Conservation (phyloP, 2,888 invertebrate species). For the Camptogramma bilineatum region DNA sequence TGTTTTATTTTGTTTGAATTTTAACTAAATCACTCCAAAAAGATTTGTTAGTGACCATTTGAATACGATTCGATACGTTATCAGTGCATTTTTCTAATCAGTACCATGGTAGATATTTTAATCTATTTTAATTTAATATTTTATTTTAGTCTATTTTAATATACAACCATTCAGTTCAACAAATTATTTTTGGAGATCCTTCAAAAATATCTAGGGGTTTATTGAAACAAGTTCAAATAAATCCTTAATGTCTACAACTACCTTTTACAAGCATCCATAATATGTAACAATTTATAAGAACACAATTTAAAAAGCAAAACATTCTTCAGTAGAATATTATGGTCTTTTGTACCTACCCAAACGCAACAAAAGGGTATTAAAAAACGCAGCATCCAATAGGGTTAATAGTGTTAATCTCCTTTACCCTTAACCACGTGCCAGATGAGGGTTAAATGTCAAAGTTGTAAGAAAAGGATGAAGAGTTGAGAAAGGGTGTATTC, state of each 20-base stretch:
- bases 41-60: neutral
- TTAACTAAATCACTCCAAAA: slow-evolving; percentile 2
- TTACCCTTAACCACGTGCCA: slow-evolving; percentile 75
- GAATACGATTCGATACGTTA: neutral
- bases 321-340: neutral
- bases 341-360: slow-evolving; percentile 7
- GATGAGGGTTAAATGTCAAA: slow-evolving; percentile 66
- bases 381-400: slow-evolving; percentile 71
- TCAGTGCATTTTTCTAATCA: neutral
- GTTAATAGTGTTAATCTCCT: slow-evolving; percentile 67
- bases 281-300: neutral
- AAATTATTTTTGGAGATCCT: too few relatives aligned
- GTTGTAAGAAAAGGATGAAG: slow-evolving; percentile 45
- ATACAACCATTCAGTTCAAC: too few relatives aligned
- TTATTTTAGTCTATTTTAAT: too few relatives aligned
- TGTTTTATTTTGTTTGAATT: slow-evolving; percentile 27
- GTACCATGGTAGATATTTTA: neutral
- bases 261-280: too few relatives aligned
- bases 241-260: too few relatives aligned
- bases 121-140: neutral
- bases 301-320: neutral
- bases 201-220: too few relatives aligned
- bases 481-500: slow-evolving; percentile 41
- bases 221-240: too few relatives aligned
- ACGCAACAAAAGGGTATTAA: slow-evolving; percentile 33